Percentiles rank a stretch among this genome's conserved stretches.
phyloP scores from a whole-genome alignment of 2,113 vertebrate species.

The Arizona elegans region DNA sequence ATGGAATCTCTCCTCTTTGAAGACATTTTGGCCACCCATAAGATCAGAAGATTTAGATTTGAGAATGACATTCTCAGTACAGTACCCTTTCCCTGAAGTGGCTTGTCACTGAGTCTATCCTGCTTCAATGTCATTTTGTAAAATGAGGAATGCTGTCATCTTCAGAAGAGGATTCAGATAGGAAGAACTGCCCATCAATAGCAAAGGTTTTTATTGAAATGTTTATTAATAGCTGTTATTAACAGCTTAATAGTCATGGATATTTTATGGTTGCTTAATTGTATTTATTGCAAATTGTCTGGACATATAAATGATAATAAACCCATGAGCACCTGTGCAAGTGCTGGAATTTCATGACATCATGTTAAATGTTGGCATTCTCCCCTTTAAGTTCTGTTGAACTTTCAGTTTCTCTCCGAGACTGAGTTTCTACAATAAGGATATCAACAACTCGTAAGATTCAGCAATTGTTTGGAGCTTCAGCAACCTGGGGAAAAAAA shows the following conservation, averaged over 20 bases:
- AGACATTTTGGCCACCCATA: neutral
- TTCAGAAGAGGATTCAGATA: neutral
- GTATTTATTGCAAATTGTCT: neutral
- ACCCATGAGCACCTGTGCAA: neutral
- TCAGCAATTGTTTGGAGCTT: neutral
- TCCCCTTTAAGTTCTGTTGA: neutral
- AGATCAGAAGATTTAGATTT: neutral
- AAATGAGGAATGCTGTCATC: neutral
- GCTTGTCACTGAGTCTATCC: neutral
- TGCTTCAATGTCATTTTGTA: neutral
- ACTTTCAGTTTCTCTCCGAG: neutral
- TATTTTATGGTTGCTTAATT: too few species aligned
- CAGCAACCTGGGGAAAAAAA: neutral
- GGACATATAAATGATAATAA: neutral
- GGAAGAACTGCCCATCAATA: too few species aligned
- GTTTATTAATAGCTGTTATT: too few species aligned
- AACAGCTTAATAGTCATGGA: too few species aligned
- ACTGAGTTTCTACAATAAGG: neutral
- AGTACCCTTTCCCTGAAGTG: neutral
- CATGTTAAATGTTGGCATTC: neutral
- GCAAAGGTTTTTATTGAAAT: too few species aligned
- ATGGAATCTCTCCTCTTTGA: neutral
- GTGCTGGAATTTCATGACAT: neutral
- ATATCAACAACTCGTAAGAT: neutral
- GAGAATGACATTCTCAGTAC: too few species aligned